phyloP scores from a whole-genome alignment of 2,113 vertebrate genomes.

The Opisthocomus hoazin region DNA sequence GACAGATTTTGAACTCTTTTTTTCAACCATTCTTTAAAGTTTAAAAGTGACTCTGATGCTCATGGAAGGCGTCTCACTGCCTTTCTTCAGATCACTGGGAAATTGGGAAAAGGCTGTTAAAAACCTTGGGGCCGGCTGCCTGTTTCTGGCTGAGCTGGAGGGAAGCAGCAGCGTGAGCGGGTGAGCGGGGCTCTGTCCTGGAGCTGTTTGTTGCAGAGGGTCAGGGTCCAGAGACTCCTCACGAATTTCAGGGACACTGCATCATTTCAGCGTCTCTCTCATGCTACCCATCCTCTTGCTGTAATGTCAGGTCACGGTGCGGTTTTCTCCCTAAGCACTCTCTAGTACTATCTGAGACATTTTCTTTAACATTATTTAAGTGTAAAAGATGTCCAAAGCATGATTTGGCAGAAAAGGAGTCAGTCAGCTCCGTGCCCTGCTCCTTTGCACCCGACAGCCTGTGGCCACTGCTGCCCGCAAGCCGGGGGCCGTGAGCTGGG shows the following conservation, averaged over 20 bases:
- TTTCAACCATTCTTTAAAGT: not conserved
- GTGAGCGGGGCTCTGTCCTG: no score
- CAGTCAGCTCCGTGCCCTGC: not conserved
- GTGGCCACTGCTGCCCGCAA: not conserved
- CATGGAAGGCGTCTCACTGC: fast-evolving
- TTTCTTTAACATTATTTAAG: not conserved
- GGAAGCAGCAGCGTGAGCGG: no score
- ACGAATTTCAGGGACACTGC: fast-evolving
- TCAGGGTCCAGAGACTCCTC: no score
- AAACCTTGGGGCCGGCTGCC: no score
- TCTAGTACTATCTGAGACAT: not conserved
- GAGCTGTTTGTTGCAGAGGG: no score
- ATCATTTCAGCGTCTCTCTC: not conserved
- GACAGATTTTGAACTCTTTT: not conserved
- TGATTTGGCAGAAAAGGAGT: not conserved
- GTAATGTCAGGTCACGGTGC: not conserved
- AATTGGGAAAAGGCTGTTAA: not conserved
- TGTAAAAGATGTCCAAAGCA: not conserved
- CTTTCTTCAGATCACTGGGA: not conserved
- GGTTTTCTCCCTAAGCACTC: not conserved
- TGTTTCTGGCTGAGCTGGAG: no score
- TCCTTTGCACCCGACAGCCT: not conserved
- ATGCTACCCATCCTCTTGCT: not conserved
- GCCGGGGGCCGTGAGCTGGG: not conserved
- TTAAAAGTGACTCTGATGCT: not conserved